Base-by-base conservation (phyloP, 2,888 invertebrate genomes). In the Tanytarsus gracilentus region DNA sequence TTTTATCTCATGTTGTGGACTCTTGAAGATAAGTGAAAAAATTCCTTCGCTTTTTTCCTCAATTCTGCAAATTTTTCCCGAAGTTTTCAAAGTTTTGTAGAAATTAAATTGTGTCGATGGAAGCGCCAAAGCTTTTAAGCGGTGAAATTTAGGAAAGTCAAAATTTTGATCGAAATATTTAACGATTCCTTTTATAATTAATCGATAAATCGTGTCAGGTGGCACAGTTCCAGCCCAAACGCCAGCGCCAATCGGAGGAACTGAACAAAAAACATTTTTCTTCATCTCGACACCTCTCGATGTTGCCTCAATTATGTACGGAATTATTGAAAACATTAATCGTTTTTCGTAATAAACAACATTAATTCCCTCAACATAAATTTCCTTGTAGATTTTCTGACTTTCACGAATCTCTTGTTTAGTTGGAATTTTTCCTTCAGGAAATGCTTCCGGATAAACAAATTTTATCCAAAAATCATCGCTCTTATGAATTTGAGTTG, bases 391-490 rank as follows among this genome's bases (percentile, higher is more conserved):
- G 7, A 33, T 30, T 14, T 52, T 21, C 11, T 14, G 29, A 5
- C 11, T 30, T 8, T 14, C 30, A 11, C 21, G 5, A 21, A 52
- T 33, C 1, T 52, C 18, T 9, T 9, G 14, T 30, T 14, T 2
- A 9, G 52, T 29, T 33, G 52, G 52, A 52, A 52, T 29, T 23
- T 23, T 23, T 33, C 30, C 30, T 29, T 52, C 52, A 33, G 52
- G 52, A 33, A 52, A 52, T 11, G 52, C 52, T 16, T 52, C 30
- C 18, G 52, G 25, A 33, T 33, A 52, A 33, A 52, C 33, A 5
- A 30, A 30, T 14, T 29, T 21, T 2, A 52, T 52, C 52, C 52
- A 52, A 52, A 52, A 52, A 4, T 21, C 2, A n/a, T 52, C 52
- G 1, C 18, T 21, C 9, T 50, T 16, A 27, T 50, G 50, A 27